Percentiles rank a stretch among this genome's conserved stretches.
Evolutionary conservation across 2,888 invertebrate species (phyloP).

Genomic region (Chalcosyrphus nemorum): DNA sequence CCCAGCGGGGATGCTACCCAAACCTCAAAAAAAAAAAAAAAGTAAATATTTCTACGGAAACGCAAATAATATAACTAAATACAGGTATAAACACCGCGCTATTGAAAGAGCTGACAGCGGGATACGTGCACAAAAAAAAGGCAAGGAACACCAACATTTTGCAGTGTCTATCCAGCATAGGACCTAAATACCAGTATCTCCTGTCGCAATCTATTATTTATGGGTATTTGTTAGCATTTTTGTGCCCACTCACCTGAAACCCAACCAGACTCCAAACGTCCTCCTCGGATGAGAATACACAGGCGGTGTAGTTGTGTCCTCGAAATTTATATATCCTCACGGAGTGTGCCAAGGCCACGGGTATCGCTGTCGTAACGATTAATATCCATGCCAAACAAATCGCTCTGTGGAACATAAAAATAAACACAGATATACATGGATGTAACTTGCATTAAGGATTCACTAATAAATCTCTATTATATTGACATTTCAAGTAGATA

Average conservation of each 20-base stretch:
- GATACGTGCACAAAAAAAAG: constrained; percentile 17
- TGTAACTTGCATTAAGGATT: constrained; percentile 29
- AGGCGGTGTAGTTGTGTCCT: constrained; percentile 86
- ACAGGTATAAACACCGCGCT: background rate
- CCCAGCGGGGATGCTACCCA: background rate
- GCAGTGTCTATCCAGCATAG: background rate
- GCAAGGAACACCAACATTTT: background rate
- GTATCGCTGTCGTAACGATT: constrained; percentile 90
- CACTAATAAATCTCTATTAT: constrained; percentile 54
- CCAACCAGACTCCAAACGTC: constrained; percentile 83
- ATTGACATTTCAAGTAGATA: constrained; percentile 58
- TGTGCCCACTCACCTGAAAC: constrained; percentile 79
- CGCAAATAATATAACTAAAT: background rate
- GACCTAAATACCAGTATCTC: constrained; percentile 28
- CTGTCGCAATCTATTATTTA: constrained; percentile 67
- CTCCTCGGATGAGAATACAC: constrained; percentile 86
- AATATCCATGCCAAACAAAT: constrained; percentile 91
- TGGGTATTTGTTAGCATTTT: constrained; percentile 36
- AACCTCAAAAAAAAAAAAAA: background rate
- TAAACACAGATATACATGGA: background rate
- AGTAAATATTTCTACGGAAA: background rate
- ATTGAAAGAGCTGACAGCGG: constrained; percentile 11
- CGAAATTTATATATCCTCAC: constrained; percentile 87
- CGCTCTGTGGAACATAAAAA: constrained; percentile 82
- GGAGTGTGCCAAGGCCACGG: constrained; percentile 90